A percentile compares a stretch with the other conserved stretches of the same genome.
Conservation (phyloP, 2,888 invertebrate genomes). For the Nemotelus nigrinus region DNA sequence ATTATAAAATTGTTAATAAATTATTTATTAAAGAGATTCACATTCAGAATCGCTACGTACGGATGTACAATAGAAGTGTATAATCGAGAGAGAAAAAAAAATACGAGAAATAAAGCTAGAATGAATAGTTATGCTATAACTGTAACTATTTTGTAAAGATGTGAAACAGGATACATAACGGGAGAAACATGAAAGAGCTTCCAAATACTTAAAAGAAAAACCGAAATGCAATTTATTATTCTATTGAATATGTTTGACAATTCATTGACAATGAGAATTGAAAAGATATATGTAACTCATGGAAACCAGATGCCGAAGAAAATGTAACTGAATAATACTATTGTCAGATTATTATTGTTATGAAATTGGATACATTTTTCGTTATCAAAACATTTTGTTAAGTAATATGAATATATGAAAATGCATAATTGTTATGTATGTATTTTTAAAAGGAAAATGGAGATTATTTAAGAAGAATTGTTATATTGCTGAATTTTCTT, state of each 20-base stretch:
- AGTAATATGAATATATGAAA: neutral
- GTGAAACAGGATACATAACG: too few species aligned
- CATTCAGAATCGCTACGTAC: too few species aligned
- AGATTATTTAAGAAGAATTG: constrained; percentile 42
- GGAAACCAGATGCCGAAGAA: constrained; percentile 4
- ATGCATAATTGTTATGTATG: constrained; percentile 22
- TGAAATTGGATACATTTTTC: constrained; percentile 7
- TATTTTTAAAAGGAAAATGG: constrained; percentile 1
- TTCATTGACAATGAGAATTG: neutral
- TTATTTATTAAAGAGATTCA: too few species aligned
- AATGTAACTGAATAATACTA: neutral
- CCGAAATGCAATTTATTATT: constrained; percentile 10
- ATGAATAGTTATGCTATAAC: neutral
- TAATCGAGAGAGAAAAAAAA: too few species aligned
- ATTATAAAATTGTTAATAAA: too few species aligned
- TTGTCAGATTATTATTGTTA: constrained; percentile 9
- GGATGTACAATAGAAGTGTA: too few species aligned
- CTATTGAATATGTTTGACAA: constrained; percentile 2
- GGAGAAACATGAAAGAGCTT: constrained; percentile 23
- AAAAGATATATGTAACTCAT: neutral
- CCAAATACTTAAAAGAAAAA: constrained; percentile 27
- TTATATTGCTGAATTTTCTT: constrained; percentile 36
- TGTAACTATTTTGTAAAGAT: neutral
- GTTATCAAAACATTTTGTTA: constrained; percentile 4
- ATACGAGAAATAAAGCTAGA: too few species aligned